Base-by-base conservation (phyloP, 1,140 invertebrate genomes). In the Drosophila asahinai region DNA sequence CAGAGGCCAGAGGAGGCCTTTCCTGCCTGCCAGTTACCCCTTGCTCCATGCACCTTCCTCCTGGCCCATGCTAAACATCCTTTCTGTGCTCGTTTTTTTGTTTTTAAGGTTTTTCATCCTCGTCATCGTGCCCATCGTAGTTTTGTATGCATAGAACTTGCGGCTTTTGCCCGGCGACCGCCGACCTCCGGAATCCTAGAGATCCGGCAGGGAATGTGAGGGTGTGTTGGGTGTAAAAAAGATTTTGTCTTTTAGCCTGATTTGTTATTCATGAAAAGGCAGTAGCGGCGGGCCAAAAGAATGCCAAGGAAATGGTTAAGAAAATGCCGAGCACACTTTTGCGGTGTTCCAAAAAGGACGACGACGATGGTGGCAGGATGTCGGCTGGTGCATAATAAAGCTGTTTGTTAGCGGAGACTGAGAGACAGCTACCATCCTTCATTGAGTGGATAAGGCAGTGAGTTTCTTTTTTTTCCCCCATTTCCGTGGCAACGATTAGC, bases 201-300 rank as follows among this genome's bases (percentile, higher is more conserved):
- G 30, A 61, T 49, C 63, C 49, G 55, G 66, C 42, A 48, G 65
- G 33, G 38, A 40, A 22, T 55, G 58, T 49, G 66, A 67, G 59
- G 57, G 11, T 1, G 22, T 22, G 40, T 11, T 22, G 36, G 71
- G 68, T 74, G 68, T 73, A 71, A 22, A 30, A 61, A 72, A 74
- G 71, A 87, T 87, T 78, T 79, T 89, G 83, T 89, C 83, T 87
- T 87, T 87, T 71, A 89, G 81, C 81, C 84, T 89, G 83, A 87
- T 87, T 87, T 87, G 83, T 81, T 89, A 87, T 89, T 87, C 84
- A 87, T 87, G 84, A 89, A 87, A 87, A 80, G 80, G 67, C 84
- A 60, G 66, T 59, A 33, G 75, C 49, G 38, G 43, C 38, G 15
- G 36, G 36, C 47, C 70, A 61, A 74, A 61, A 54, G 71, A 60